Conservation (phyloP, 2,888 invertebrate species). For the Onchidella celtica region DNA sequence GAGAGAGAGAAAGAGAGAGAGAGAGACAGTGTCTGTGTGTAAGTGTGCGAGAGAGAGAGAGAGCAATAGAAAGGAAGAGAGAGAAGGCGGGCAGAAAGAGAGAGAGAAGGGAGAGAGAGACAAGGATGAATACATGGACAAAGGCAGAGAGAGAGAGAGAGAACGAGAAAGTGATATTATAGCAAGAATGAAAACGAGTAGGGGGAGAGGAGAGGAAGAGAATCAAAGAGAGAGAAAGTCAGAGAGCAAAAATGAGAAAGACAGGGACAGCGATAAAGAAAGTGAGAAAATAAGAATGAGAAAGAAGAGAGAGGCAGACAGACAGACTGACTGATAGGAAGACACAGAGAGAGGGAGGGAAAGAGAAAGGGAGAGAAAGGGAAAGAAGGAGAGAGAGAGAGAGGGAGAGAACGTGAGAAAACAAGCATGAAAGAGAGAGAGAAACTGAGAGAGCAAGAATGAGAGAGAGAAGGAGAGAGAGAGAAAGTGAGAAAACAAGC, state of each 20-base stretch:
- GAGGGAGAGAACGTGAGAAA: no score
- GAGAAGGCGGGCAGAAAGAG: slow-evolving; percentile 3
- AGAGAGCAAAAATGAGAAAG: not conserved
- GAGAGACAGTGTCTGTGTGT: not conserved
- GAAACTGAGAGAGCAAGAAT: no score
- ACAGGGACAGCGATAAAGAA: not conserved
- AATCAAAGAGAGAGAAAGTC: not conserved
- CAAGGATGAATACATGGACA: not conserved
- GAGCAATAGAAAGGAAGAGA: not conserved
- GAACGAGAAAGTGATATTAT: no score
- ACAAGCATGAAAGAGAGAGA: no score
- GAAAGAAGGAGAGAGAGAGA: not conserved
- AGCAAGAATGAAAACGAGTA: no score
- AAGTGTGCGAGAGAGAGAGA: not conserved
- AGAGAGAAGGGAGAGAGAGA: not conserved
- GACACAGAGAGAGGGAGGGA: not conserved
- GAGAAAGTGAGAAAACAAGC: no score
- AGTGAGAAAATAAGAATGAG: not conserved
- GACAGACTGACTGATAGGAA: not conserved
- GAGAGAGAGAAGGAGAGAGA: no score
- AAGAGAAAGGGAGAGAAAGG: not conserved
- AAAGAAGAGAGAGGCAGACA: not conserved
- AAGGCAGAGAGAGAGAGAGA: not conserved
- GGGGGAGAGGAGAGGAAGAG: slow-evolving; percentile 6
- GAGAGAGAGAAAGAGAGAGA: not conserved